These are phyloP conservation scores for Crotalus viridis DNA, from an alignment of 2,113 vertebrate species.

Conservation along the genomic window DNA sequence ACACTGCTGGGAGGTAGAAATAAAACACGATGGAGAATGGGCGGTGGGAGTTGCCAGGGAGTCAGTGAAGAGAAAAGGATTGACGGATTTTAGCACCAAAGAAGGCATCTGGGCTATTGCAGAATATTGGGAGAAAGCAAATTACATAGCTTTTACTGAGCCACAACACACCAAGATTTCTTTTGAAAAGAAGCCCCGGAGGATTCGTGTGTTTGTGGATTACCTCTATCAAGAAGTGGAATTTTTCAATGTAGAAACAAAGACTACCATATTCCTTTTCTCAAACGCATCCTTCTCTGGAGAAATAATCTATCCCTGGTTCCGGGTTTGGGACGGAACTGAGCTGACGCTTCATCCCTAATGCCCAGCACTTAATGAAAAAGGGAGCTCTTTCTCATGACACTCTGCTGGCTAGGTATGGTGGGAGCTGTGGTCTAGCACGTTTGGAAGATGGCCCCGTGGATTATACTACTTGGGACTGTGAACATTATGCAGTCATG, in stretches of 20 bases:
- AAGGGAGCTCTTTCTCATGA: not conserved
- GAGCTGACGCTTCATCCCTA: constrained; percentile 48
- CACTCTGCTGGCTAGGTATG: not conserved
- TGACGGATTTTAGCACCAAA: constrained; percentile 66
- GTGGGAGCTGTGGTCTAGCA: not conserved
- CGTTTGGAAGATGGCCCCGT: not conserved
- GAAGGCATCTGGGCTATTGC: constrained; percentile 76
- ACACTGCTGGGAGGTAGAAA: constrained; percentile 57
- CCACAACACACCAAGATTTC: constrained; percentile 52
- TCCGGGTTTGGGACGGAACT: constrained; percentile 63
- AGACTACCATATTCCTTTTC: constrained; percentile 76
- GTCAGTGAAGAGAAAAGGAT: constrained; percentile 72
- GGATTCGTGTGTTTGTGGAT: constrained; percentile 77
- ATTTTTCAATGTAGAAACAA: constrained; percentile 72
- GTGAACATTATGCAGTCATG: not conserved
- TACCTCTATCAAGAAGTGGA: constrained; percentile 74
- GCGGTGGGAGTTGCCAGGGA: constrained; percentile 70
- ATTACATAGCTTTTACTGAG: constrained; percentile 66
- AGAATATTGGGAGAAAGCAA: constrained; percentile 56
- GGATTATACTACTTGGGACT: not conserved
- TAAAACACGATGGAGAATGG: constrained; percentile 74
- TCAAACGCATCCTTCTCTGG: constrained; percentile 69
- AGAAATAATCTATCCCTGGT: constrained; percentile 67
- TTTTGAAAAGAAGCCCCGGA: constrained; percentile 66
- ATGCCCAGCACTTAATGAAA: not conserved